Evolutionary conservation across 2,797 vertebrate genomes (phyloP), one percentile per base, ranked within the genome.

Genomic region (Cryptoblepharus egeriae): DNA sequence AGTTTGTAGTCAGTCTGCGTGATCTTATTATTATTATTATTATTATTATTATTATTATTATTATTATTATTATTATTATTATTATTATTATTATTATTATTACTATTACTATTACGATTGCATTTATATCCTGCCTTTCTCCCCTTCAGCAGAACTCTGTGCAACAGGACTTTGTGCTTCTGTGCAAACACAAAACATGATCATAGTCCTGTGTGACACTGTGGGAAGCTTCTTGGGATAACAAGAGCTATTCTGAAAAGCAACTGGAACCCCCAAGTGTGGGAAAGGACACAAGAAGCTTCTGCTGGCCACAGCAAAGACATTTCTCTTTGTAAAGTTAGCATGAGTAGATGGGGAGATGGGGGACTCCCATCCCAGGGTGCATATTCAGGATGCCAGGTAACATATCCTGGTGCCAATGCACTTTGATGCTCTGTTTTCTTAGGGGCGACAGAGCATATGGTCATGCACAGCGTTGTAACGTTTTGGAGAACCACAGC

Each of bases 151-250:
- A n/a, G n/a, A n/a, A n/a, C n/a, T n/a, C n/a, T n/a, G n/a, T n/a
- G n/a, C n/a, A n/a, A n/a, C n/a, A n/a, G n/a, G n/a, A n/a, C n/a
- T n/a, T 85, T 80, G 77, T 71, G 75, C 87, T 79, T 67, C 77
- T 81, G 13, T 85, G 77, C 45, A 88, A 87, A 88, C 88, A 84
- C 77, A 93, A 88, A 91, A 85, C 88, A 91, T 85, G 89, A 89
- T 85, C 85, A 82, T 7, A 82, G 75, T 45, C 45, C 45, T 12
- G 11, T 49, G 6, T 49, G 45, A 77, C 22, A 18, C 28, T 64
- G 42, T 0, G 35, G 87, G 84, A 80, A 87, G 71, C 39, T 60
- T 84, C 83, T 74, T 85, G 80, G 76, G 86, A 88, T 88, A 84
- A 60, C 80, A 88, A 77, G 73, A 82, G 58, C 79, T 85, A 75